Conservation (phyloP, 2,113 vertebrate species). For the Coturnix japonica region DNA sequence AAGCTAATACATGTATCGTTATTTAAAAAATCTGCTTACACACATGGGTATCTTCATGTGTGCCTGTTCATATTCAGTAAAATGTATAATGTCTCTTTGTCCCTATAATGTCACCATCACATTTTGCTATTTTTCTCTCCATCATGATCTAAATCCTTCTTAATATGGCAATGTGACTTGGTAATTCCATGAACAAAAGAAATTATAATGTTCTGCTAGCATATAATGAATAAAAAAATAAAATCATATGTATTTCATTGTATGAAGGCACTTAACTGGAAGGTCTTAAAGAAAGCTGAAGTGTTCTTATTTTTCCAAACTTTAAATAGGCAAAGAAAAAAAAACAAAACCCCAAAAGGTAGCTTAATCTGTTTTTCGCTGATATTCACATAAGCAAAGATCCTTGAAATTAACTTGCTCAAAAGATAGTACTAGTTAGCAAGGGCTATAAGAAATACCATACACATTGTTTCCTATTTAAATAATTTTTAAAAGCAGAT, state of each 20-base stretch:
- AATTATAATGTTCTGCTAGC: neutral
- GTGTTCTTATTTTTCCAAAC: neutral
- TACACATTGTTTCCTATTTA: rapidly evolving
- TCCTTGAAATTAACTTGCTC: neutral
- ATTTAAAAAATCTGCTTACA: neutral
- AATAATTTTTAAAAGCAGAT: neutral
- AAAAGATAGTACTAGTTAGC: neutral
- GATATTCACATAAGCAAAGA: neutral
- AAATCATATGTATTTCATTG: neutral
- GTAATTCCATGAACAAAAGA: neutral
- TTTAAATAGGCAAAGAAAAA: neutral
- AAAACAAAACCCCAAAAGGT: neutral
- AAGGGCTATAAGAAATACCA: neutral
- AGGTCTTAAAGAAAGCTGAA: neutral
- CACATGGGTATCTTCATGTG: neutral
- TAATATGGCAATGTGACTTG: neutral
- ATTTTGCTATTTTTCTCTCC: neutral
- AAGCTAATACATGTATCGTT: neutral
- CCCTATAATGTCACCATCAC: rapidly evolving
- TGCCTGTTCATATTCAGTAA: neutral
- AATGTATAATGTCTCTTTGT: neutral
- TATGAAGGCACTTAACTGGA: neutral
- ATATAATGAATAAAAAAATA: neutral
- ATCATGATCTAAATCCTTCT: neutral
- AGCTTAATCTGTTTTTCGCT: neutral